Evolutionary conservation across 2,888 invertebrate genomes (phyloP), one percentile per base, ranked within the genome.

Genomic region (Ennomos erosarius): DNA sequence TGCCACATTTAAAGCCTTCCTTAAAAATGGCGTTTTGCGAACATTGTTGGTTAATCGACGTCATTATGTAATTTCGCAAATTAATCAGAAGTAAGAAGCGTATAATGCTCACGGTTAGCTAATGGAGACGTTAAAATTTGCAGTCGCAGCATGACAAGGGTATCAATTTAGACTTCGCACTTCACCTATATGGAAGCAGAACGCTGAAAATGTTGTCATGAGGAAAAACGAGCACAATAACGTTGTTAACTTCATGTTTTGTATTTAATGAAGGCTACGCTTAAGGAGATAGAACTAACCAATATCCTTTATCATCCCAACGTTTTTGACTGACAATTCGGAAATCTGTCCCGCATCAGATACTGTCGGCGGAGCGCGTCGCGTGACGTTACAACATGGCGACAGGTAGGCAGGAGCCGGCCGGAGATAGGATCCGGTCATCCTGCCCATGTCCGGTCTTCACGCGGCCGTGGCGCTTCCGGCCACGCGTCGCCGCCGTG

Each of bases 401-500:
- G 75, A 81, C 86, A 87, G 90, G 90, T 87, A 88, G 88, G 84
- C 85, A 85, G 85, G 81, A 87, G 87, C 71, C 73, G 72, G 74
- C 72, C 87, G 88, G 89, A 91, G 92, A 92, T 92, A 91, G 91
- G 90, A 91, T 92, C 90, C 92, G 92, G 92, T 91, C 92, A 92
- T 91, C 91, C 91, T 92, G 91, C 82, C 91, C 92, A 92, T 92
- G 91, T 91, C 92, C 92, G 91, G 92, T 91, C 91, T 92, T 92
- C 92, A 92, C 90, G 90, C 90, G 90, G 89, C 89, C 90, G 89
- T 92, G 91, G 90, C 90, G 91, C 91, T 89, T 91, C 92, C 92
- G 91, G 90, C 78, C 89, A 85, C 87, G 88, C 90, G 90, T 88
- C 90, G 88, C 83, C 84, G 84, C 80, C 84, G 87, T 76, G 79